Evolutionary conservation across 2,888 invertebrate genomes (phyloP).

Genomic region (Aelia acuminata): DNA sequence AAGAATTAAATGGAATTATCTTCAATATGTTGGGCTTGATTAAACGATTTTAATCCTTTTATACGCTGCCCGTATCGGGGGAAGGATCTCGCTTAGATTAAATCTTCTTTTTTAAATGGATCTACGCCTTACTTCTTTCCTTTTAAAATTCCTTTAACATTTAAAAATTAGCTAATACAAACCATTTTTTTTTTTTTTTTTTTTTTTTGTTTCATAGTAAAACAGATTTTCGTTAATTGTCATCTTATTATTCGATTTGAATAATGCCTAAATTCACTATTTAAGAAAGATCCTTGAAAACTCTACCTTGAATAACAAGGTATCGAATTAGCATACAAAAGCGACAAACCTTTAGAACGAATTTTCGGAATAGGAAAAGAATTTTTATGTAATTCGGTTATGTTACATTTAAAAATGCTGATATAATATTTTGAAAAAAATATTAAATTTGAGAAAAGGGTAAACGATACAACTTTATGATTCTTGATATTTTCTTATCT

Average conservation of each 20-base stretch:
- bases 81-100: neutral
- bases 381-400: neutral
- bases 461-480: neutral
- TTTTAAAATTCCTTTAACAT: neutral
- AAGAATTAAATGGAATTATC: neutral
- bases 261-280: neutral
- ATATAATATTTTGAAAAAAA: neutral
- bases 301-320: neutral
- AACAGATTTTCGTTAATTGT: neutral
- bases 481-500: no score
- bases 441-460: neutral
- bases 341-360: neutral
- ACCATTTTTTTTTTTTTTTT: no score
- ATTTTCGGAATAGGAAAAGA: neutral
- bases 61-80: neutral
- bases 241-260: neutral
- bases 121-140: neutral
- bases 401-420: neutral
- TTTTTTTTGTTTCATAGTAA: neutral
- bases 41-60: neutral
- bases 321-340: constrained; percentile 29
- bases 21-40: neutral
- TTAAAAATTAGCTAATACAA: no score
- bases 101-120: neutral
- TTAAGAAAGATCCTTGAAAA: neutral